Conservation (phyloP, 1,140 invertebrate species). For the Cydia pomonella region DNA sequence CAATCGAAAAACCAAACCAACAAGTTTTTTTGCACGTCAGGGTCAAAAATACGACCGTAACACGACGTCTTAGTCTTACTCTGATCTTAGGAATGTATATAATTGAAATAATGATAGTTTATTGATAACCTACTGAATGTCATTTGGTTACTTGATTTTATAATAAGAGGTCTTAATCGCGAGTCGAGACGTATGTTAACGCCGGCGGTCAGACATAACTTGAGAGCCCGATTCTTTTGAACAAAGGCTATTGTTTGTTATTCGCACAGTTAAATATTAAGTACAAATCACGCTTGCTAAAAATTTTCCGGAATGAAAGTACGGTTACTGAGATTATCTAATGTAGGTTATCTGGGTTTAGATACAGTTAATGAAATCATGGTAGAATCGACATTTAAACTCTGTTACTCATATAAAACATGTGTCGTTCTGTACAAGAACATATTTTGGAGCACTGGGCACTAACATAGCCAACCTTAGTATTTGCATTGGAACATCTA, state of each 20-base stretch:
- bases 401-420: background rate
- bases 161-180: conserved; percentile 25
- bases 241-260: conserved; percentile 74
- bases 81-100: conserved; percentile 3
- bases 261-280: conserved; percentile 56
- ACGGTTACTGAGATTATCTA: conserved; percentile 39
- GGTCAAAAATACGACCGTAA: conserved; percentile 24
- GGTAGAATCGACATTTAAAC: background rate
- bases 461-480: background rate
- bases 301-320: conserved; percentile 44
- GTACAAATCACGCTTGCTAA: conserved; percentile 41
- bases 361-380: conserved; percentile 1
- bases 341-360: conserved; percentile 37
- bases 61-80: conserved; percentile 1
- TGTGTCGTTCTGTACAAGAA: background rate
- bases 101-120: conserved; percentile 9
- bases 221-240: conserved; percentile 54
- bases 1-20: conserved; percentile 63
- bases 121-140: conserved; percentile 18
- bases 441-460: background rate
- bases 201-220: conserved; percentile 51
- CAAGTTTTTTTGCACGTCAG: conserved; percentile 52
- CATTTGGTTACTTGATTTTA: conserved; percentile 23
- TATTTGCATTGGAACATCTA: background rate
- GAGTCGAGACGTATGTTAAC: conserved; percentile 45